A percentile compares a stretch with the other conserved stretches of the same genome.
These are phyloP conservation scores for Scortum barcoo DNA, from an alignment of 2,113 vertebrate genomes.

Conservation along the genomic window DNA sequence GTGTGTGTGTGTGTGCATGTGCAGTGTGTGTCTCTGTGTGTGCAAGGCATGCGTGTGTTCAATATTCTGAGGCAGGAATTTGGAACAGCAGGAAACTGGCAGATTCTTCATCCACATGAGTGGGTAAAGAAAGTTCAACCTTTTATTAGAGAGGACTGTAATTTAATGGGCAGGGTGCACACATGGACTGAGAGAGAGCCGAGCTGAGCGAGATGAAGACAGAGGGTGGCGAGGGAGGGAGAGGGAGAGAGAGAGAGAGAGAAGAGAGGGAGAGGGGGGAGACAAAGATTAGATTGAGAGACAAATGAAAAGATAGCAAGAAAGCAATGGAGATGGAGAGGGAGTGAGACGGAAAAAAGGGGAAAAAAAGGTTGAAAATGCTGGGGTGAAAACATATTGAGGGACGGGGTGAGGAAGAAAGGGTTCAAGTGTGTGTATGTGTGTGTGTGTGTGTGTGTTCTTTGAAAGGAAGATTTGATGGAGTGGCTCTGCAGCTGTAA, in stretches of 20 bases:
- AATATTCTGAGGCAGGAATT: constrained; percentile 82
- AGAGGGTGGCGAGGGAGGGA: constrained; percentile 49
- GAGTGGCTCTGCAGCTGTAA: constrained; percentile 79
- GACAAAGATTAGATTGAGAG: constrained; percentile 38
- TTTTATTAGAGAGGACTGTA: constrained; percentile 90
- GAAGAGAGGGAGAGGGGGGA: neutral
- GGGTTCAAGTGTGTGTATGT: constrained; percentile 9
- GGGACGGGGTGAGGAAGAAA: constrained; percentile 28
- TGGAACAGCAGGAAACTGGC: constrained; percentile 85
- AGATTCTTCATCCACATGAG: constrained; percentile 87
- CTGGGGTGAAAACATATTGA: constrained; percentile 56
- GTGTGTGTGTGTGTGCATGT: constrained; percentile 63
- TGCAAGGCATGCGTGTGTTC: constrained; percentile 51
- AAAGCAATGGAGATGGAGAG: constrained; percentile 30
- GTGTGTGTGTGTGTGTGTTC: constrained; percentile 28
- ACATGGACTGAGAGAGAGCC: constrained; percentile 73
- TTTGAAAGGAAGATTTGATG: constrained; percentile 59
- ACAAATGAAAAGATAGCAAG: constrained; percentile 41
- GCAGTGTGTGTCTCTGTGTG: constrained; percentile 57
- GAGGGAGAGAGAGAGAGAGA: neutral
- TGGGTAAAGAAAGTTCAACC: constrained; percentile 89
- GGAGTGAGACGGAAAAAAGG: constrained; percentile 1
- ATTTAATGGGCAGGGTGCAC: constrained; percentile 90
- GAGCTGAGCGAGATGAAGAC: constrained; percentile 67
- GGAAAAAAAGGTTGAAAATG: constrained; percentile 20